Evolutionary conservation across 2,888 invertebrate genomes (phyloP), one percentile per base, ranked within the genome.

Genomic region (Conus canariensis): DNA sequence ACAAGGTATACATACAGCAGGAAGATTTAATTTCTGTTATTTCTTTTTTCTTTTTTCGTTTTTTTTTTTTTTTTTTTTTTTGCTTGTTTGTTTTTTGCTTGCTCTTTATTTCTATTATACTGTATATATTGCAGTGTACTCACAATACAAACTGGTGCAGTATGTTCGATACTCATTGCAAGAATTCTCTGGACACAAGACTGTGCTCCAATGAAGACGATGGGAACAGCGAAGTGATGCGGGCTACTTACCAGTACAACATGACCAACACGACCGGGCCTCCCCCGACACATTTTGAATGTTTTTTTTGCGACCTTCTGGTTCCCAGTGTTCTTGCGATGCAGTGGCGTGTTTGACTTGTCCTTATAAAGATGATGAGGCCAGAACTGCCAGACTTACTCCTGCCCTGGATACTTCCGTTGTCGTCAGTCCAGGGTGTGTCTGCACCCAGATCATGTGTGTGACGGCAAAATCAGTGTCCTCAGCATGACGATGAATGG

Each of bases 341-440:
- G 74, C 12, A 74, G 25, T 25, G 74, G 74, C 12, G 74, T 74
- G 5, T 74, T 5, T 25, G 74, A 74, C 25, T 74, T n/a, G 74
- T 25, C 74, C 74, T 12, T 25, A 74, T 30, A 77, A 77, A 30
- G 77, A 77, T 10, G 77, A 77, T 30, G 77, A 77, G 77, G 77
- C 14, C n/a, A n/a, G 77, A 30, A 19, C 7, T 77, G 77, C 30
- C 10, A 77, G 77, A 77, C 19, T 10, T 77, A 25, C 30, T 30
- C 77, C 30, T 77, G 77, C 77, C 77, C 25, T 9, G 77, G 77
- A 1, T 16, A 9, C 30, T 77, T 77, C 14, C 77, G 77, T 25
- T 77, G 77, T 16, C 77, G 77, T 16, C 77, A 25, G 77, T 77
- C 77, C 30, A n/a, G 77, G 77, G 77, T 77, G 22, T 77, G 77